Evolutionary conservation across 2,113 vertebrate species (phyloP), one percentile per base, ranked within the genome.

Genomic region (Echinops telfairi): DNA sequence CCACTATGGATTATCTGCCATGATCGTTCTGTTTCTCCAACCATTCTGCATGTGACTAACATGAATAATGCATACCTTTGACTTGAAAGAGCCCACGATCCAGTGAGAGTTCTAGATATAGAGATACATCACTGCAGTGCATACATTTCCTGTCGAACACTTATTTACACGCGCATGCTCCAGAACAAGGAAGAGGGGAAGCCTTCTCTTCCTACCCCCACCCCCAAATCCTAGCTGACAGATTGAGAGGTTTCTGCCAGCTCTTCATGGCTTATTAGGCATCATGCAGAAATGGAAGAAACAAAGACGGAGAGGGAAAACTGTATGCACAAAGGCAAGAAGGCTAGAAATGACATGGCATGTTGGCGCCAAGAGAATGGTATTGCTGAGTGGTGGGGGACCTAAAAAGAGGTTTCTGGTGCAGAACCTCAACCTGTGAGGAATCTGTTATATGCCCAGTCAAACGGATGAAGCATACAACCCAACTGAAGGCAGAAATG

Each of bases 81-180:
- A 16, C 15, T 14, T 33, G 11, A 38, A 11, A 17, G 57, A 19
- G 27, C 40, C 27, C 16, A 31, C 1, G 20, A 3, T 20, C 20
- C 2, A 0, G 10, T 3, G 20, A 43, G 15, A 14, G 7, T 0
- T 11, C 0, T 0, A 16, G 14, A 2, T 1, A 0, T 0, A 0
- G 3, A 40, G 3, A 68, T 7, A 16, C 6, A 3, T 11, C 16
- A 4, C 20, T 6, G 25, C 66, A 0, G 17, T 3, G 60, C 9
- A n/a, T 10, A 29, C 1, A 2, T 12, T 11, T 9, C 2, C 2
- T 19, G 14, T 3, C 3, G 4, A 6, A 71, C 29, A 73, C 10
- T 33, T 33, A 73, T 36, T 22, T 73, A 73, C n/a, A 36, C 17
- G 33, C 22, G 22, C 33, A 71, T 73, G 71, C 33, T 8, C 73